Evolutionary conservation across 2,888 invertebrate genomes (phyloP), one percentile per base, ranked within the genome.

Genomic region (Phyto melanocephala): DNA sequence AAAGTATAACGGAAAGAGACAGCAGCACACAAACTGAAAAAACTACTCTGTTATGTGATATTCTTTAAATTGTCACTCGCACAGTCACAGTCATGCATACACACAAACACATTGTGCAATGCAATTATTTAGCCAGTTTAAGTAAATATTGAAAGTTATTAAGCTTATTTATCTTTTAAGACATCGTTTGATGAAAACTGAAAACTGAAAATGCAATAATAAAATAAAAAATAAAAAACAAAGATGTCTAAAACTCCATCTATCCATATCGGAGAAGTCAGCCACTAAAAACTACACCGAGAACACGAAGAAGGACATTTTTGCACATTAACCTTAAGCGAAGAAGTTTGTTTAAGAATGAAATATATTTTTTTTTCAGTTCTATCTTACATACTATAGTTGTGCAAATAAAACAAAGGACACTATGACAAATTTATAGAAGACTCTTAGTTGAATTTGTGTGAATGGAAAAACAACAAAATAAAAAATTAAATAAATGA

Each of bases 61-160:
- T 71, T 20, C 47, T 67, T 45, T 56, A 54, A 65, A 74, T 45
- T 52, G 67, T 15, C 71, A 35, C 15, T 20, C 33, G 22, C 54
- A 62, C 17, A 13, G n/a, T n/a, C n/a, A n/a, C 28, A 28, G 28
- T 28, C 20, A 20, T 11, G 24, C 17, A 56, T 22, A 54, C n/a
- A 40, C 24, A 52, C 13, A 42, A 10, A 35, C 54, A 50, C 37
- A 42, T 28, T 63, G 35, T 47, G 47, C 11, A n/a, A n/a, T n/a
- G 42, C 20, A 20, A 33, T 37, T 24, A 60, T 40, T 42, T 33
- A 56, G 56, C 56, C 65, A 65, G 70, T 28, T 45, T 60, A 79
- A 79, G 75, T 79, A 82, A 82, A 82, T 82, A 82, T 82, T 82
- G 82, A 82, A 76, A 79, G 76, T 79, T 76, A 79, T 82, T 82